Evolutionary conservation across 35 echinoderm and acorn worm species (phyloP).

Genomic region (Ophioderma brevispina): DNA sequence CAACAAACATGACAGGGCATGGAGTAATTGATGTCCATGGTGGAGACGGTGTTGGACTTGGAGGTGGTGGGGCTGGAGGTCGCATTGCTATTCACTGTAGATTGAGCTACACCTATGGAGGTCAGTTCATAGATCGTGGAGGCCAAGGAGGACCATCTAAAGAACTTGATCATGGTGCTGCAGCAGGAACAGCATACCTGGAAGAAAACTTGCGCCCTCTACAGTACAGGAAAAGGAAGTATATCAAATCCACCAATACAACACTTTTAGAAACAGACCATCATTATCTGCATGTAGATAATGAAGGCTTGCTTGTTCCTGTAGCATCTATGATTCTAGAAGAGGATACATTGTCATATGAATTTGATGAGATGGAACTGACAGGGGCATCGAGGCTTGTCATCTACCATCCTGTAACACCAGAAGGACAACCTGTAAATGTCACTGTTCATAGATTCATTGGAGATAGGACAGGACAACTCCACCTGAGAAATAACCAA

Average conservation of each 20-base stretch:
- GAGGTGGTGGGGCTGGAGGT: slow-evolving; percentile 81
- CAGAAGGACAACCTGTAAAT: slow-evolving; percentile 38
- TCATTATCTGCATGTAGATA: slow-evolving; percentile 88
- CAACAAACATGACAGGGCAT: slow-evolving; percentile 94
- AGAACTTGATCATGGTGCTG: slow-evolving; percentile 56
- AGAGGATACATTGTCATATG: slow-evolving; percentile 61
- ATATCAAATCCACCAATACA: slow-evolving; percentile 71
- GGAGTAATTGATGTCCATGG: slow-evolving; percentile 68
- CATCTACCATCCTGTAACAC: slow-evolving; percentile 67
- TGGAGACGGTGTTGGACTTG: slow-evolving; percentile 60
- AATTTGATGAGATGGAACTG: slow-evolving; percentile 88
- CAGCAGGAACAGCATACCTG: slow-evolving; percentile 83
- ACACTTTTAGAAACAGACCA: slow-evolving; percentile 83
- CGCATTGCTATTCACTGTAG: slow-evolving; percentile 86
- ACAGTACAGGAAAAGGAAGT: slow-evolving; percentile 78
- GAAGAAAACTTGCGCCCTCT: slow-evolving; percentile 88
- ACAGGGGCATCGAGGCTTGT: slow-evolving; percentile 72
- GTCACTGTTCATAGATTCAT: slow-evolving; percentile 81
- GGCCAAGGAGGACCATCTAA: slow-evolving; percentile 43
- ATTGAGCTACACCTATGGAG: slow-evolving; percentile 86
- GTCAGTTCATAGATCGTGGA: slow-evolving; percentile 71
- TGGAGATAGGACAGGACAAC: slow-evolving; percentile 86
- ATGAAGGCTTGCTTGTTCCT: slow-evolving; percentile 71
- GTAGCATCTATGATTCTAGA: slow-evolving; percentile 79
- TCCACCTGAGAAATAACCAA: slow-evolving; percentile 79